phyloP scores from a whole-genome alignment of 2,888 invertebrate species.

The Diadromus collaris region DNA sequence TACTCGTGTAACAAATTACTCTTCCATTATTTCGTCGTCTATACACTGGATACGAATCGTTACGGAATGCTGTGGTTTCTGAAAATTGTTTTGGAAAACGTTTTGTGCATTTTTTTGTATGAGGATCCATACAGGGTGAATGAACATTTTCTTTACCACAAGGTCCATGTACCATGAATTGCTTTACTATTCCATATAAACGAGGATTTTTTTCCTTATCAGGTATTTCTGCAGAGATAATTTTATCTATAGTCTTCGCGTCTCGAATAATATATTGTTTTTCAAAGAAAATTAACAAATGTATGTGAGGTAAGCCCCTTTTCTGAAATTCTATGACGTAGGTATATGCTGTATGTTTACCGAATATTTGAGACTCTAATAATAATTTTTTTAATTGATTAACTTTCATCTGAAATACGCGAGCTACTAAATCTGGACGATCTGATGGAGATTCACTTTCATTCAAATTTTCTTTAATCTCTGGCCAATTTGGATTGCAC shows the following conservation, averaged over 20 bases:
- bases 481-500: conserved; percentile 73
- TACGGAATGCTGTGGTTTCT: conserved; percentile 7
- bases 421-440: conserved; percentile 73
- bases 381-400: conserved; percentile 74
- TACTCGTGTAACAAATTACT: conserved; percentile 22
- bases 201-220: conserved; percentile 13
- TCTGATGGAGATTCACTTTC: conserved; percentile 67
- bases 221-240: conserved; percentile 58
- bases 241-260: conserved; percentile 57
- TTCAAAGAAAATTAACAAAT: conserved; percentile 55
- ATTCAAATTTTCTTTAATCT: conserved; percentile 73
- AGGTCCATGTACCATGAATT: conserved; percentile 56
- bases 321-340: conserved; percentile 72
- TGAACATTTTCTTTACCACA: too few species aligned
- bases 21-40: conserved; percentile 22
- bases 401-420: too few species aligned
- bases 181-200: conserved; percentile 38
- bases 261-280: conserved; percentile 67
- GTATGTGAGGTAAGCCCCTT: too few species aligned
- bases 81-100: conserved; percentile 17
- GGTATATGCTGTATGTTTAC: too few species aligned
- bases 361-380: conserved; percentile 59
- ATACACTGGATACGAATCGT: conserved; percentile 13
- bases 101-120: conserved; percentile 27
- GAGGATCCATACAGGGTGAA: conserved; percentile 28